Conservation (phyloP, 2,113 vertebrate species). For the Pseudonaja textilis region DNA sequence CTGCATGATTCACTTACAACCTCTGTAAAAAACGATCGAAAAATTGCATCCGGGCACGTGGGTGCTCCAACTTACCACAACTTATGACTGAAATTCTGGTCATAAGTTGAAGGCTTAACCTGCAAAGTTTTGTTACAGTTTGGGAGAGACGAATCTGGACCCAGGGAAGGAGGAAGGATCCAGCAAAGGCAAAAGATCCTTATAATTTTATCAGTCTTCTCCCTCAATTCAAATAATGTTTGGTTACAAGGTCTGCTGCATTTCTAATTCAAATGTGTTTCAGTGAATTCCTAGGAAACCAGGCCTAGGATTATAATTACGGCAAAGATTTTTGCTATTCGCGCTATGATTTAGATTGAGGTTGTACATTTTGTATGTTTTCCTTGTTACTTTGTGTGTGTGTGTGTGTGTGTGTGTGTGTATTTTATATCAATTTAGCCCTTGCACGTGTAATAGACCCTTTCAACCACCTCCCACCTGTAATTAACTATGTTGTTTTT, state of each 20-base stretch:
- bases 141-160: not conserved
- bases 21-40: too few relatives aligned
- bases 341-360: not conserved
- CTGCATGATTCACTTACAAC: too few relatives aligned
- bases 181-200: not conserved
- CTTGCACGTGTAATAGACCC: too few relatives aligned
- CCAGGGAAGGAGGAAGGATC: not conserved
- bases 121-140: not conserved
- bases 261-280: not conserved
- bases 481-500: too few relatives aligned
- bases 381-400: too few relatives aligned
- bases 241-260: not conserved
- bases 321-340: not conserved
- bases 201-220: not conserved
- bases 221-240: not conserved
- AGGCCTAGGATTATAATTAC: not conserved
- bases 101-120: too few relatives aligned
- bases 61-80: too few relatives aligned
- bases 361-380: not conserved
- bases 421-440: too few relatives aligned
- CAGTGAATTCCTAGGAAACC: not conserved
- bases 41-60: too few relatives aligned
- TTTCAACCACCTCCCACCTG: too few relatives aligned
- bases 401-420: too few relatives aligned
- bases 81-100: too few relatives aligned